Conservation (phyloP, 2,888 invertebrate genomes). For the Plemyria rubiginata region DNA sequence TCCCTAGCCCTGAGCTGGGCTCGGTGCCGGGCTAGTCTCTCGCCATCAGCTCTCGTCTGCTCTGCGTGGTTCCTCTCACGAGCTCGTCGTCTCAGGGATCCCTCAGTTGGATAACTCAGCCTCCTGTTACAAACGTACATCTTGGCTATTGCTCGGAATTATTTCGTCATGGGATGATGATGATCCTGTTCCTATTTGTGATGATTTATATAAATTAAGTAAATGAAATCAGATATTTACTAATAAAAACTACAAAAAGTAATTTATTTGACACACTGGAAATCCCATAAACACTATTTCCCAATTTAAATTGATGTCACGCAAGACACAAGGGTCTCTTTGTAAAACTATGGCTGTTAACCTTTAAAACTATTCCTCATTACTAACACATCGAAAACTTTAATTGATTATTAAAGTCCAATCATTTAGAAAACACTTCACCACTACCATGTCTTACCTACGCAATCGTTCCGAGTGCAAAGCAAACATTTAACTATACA, state of each 20-base stretch:
- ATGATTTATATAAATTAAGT: background rate
- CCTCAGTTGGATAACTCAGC: slow-evolving; percentile 70
- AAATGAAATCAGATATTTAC: background rate
- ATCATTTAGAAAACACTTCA: slow-evolving; percentile 44
- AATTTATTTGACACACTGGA: background rate
- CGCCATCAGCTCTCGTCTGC: slow-evolving; percentile 69
- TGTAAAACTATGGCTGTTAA: slow-evolving; percentile 17
- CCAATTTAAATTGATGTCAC: slow-evolving; percentile 5
- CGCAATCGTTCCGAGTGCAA: slow-evolving; percentile 71
- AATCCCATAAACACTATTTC: background rate
- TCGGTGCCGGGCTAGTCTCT: slow-evolving; percentile 64
- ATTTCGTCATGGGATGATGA: slow-evolving; percentile 3
- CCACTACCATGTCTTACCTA: slow-evolving; percentile 63
- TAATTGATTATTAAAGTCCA: slow-evolving; percentile 30
- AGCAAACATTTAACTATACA: slow-evolving; percentile 71
- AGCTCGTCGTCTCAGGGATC: slow-evolving; percentile 68
- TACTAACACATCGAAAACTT: slow-evolving; percentile 28
- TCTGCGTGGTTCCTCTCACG: slow-evolving; percentile 66
- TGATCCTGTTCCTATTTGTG: slow-evolving; percentile 4
- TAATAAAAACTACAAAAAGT: too few species aligned
- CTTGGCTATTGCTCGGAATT: slow-evolving; percentile 5
- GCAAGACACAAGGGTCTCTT: slow-evolving; percentile 3
- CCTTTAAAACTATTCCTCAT: slow-evolving; percentile 31
- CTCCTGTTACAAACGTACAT: slow-evolving; percentile 53
- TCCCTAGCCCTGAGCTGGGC: slow-evolving; percentile 59